Evolutionary conservation across 2,113 vertebrate species (phyloP), one percentile per base, ranked within the genome.

Genomic region (Enhydra lutris): DNA sequence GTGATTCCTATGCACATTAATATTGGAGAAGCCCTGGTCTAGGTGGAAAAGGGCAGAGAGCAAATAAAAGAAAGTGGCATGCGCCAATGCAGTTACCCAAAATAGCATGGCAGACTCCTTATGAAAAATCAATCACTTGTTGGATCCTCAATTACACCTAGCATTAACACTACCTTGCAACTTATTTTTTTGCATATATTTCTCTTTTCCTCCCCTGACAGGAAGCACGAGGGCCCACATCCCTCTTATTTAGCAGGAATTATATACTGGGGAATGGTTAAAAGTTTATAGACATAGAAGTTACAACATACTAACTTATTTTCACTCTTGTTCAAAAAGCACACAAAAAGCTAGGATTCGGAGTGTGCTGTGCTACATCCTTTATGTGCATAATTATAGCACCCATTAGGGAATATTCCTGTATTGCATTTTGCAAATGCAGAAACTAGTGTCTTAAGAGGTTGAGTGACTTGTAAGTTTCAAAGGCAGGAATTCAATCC

Each of bases 61-160:
- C 39, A 84, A 34, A 29, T 69, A 24, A 86, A 91, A 61, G 63
- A 45, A 63, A 89, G 57, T 73, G 55, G 36, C 69, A 67, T n/a
- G 18, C 36, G 13, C 18, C 83, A 47, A 36, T 61, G 52, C 39
- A 65, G 34, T 67, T 31, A 83, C 18, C 31, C 26, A 50, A 45
- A 78, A 65, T 45, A 63, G 21, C 0, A 0, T 5, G 15, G 23
- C 50, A 2, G 6, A 23, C 6, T 81, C 65, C 13, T 45, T 45
- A 5, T 24, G 52, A 52, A 81, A 78, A 82, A 61, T 21, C 23
- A 83, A 18, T 39, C 21, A 20, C 50, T 87, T 67, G 57, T 87
- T 74, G 39, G 39, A 59, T 55, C 13, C 34, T 67, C 26, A 65
- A 11, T 74, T 71, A 83, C 7, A 87, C 12, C 65, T 1, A 79